Base-by-base conservation (phyloP, 2,797 vertebrate species). In the Passerculus sandwichensis region DNA sequence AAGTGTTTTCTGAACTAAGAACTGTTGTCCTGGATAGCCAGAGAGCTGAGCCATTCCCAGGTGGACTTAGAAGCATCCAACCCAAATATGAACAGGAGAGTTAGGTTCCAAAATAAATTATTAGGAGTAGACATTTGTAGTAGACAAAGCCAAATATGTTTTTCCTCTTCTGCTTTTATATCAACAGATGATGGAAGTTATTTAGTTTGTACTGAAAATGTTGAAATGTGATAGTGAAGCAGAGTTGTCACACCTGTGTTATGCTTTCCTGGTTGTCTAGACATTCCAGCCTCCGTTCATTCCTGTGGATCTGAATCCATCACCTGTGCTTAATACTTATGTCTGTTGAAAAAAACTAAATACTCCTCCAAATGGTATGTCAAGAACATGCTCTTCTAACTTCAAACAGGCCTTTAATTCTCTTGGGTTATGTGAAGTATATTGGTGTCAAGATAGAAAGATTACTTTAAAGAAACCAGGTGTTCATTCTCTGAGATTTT, bases 171-270 rank as follows among this genome's bases (percentile, higher is more conserved):
- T 94, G 86, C 89, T 96, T 96, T 95, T 93, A 85, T 91, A 92
- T 93, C 91, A 96, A 91, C 92, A 95, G 89, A 85, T 95, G 92
- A 96, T 94, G 87, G 93, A 93, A 92, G 64, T 93, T 95, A 82
- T 56, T 87, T 89, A 79, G 92, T 93, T 96, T 96, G 87, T 92
- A 93, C 65, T 93, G 87, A 92, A 91, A 96, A 92, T 79, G 53
- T 94, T 96, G 96, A 92, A 94, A 96, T 96, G 95, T 88, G 93
- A 92, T 93, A 94, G 89, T 87, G 8, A 4, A 92, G 87, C 74
- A 85, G 84, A 96, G 64, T 89, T 95, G 91, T 96, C 93, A 82
- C 95, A 96, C 95, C 95, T 96, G 95, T 96, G 95, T 96, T 96
- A 95, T 95, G 93, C 93, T 96, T 96, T 95, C 84, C 93, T 93